Conservation (phyloP, 2,888 invertebrate species). For the Pterobdella sp. region DNA sequence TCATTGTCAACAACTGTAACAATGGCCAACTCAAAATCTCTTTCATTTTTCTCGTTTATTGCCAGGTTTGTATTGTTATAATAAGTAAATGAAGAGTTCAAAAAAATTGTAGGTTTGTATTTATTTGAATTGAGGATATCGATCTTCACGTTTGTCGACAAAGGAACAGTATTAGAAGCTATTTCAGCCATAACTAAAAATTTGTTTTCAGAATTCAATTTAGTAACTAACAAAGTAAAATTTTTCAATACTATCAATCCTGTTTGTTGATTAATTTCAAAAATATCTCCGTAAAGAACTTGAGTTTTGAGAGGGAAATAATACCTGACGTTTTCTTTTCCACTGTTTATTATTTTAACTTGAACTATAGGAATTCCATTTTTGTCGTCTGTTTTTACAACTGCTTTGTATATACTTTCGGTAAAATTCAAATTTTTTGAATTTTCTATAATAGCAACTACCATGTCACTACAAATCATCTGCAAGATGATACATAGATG, state of each 20-base stretch:
- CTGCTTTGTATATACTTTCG: no score
- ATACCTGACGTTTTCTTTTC: constrained; percentile 10
- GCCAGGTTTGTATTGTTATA: not conserved
- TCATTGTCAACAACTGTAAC: constrained; percentile 8
- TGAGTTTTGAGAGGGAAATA: constrained; percentile 17
- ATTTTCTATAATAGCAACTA: no score
- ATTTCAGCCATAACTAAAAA: constrained; percentile 19
- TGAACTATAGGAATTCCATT: not conserved
- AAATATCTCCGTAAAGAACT: constrained; percentile 14
- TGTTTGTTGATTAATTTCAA: constrained; percentile 6
- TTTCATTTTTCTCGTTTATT: constrained; percentile 17
- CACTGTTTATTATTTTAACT: not conserved
- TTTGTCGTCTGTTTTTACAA: not conserved
- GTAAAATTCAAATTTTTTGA: no score
- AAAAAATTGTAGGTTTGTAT: constrained; percentile 12
- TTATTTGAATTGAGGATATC: constrained; percentile 14
- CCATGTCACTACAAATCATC: no score
- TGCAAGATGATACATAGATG: no score
- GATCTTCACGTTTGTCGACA: constrained; percentile 3
- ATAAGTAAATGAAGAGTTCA: not conserved
- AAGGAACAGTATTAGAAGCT: constrained; percentile 10
- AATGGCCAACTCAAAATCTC: not conserved
- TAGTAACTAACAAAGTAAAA: not conserved
- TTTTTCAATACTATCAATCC: constrained; percentile 19
- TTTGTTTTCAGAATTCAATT: not conserved